Base-by-base conservation (phyloP, 2,797 vertebrate species). In the Toxotes lorentzi region DNA sequence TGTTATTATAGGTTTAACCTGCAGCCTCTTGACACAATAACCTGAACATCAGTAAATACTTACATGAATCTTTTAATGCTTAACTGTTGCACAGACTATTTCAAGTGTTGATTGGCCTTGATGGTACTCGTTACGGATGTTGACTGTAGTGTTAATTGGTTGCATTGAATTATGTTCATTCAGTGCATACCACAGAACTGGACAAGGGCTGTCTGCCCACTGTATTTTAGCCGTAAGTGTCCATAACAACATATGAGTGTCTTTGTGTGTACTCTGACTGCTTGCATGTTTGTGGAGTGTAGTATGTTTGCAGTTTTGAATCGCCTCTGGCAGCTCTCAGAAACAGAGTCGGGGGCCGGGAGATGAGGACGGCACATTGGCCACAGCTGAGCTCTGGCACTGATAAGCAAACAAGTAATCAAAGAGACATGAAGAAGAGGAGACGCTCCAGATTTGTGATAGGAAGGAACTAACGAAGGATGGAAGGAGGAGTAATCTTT, bases 361-460 rank as follows among this genome's bases (percentile, higher is more conserved):
- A 70, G 73, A 83, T 53, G 78, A 78, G 73, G 84, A 79, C 13
- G 35, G 58, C 81, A 60, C 70, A 38, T 34, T 60, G 77, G 86
- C 84, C 83, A 61, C 92, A 94, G 92, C 89, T 93, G 92, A 89
- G 87, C 85, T 90, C 73, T 60, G 73, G 61, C 81, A 78, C 87
- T 93, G 90, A 93, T 87, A 79, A 89, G 82, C 81, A 88, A 85
- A 86, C 76, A 85, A 81, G 58, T 89, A 90, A 93, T 92, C 89
- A 89, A 83, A 91, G 83, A 85, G 91, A 92, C 91, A 32, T 56
- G 79, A 77, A 84, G 81, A 83, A 84, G 64, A 78, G 64, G 64
- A 83, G 82, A 82, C n/a, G 57, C 77, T 78, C 62, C 62, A 64
- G 35, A 82, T 79, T 68, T 63, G 79, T 81, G 80, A 87, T 82